These are phyloP conservation scores for Diabrotica balteata DNA, from an alignment of 2,888 invertebrate genomes.

Conservation along the genomic window DNA sequence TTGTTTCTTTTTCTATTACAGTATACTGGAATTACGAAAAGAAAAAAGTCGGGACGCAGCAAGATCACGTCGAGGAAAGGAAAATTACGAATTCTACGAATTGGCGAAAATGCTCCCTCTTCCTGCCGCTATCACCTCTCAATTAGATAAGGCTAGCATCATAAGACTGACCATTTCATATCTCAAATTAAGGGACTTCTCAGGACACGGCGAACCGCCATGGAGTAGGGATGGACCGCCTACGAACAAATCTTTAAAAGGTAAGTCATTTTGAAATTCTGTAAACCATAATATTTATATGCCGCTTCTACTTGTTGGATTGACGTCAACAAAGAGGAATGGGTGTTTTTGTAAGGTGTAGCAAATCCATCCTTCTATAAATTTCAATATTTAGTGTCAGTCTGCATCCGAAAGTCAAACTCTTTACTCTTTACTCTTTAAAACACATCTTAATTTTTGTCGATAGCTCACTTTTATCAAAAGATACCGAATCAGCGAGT, in stretches of 20 bases:
- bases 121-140: conserved; percentile 90
- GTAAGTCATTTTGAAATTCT: conserved; percentile 58
- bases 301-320: too few species aligned
- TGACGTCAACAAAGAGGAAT: too few species aligned
- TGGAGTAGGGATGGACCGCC: conserved; percentile 87
- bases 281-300: too few species aligned
- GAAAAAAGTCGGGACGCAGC: conserved; percentile 95
- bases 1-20: conserved; percentile 64
- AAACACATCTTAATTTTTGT: too few species aligned
- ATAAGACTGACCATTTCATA: conserved; percentile 96
- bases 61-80: conserved; percentile 88
- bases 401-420: too few species aligned
- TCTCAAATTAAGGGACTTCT: conserved; percentile 93
- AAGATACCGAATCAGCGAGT: too few species aligned
- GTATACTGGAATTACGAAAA: conserved; percentile 91
- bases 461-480: too few species aligned
- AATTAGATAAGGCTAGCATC: conserved; percentile 95
- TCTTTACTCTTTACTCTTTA: too few species aligned
- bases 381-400: too few species aligned
- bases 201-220: conserved; percentile 94
- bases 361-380: too few species aligned
- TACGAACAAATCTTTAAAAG: conserved; percentile 82
- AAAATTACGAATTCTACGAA: conserved; percentile 97
- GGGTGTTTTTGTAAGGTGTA: too few species aligned
- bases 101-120: conserved; percentile 92